Percentiles rank a stretch among this genome's conserved stretches.
phyloP scores from a whole-genome alignment of 2,797 vertebrate species.

The Acanthurus tractus region DNA sequence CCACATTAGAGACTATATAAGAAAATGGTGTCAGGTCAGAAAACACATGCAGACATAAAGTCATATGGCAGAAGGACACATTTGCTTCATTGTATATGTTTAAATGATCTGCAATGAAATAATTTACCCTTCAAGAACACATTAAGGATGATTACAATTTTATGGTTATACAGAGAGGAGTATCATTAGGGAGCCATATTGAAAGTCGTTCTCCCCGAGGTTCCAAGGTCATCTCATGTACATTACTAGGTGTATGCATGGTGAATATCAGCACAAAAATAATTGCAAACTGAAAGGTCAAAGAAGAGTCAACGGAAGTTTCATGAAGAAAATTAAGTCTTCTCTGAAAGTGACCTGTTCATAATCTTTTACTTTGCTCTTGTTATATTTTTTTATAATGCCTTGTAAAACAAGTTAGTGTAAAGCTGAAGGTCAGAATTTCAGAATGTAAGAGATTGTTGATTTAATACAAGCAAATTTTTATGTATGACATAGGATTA shows the following conservation, averaged over 20 bases:
- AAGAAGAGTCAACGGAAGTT: conserved; percentile 37
- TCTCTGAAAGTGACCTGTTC: conserved; percentile 37
- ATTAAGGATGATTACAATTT: conserved; percentile 79
- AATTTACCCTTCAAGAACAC: conserved; percentile 78
- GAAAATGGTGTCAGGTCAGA: conserved; percentile 24
- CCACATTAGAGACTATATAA: conserved; percentile 11
- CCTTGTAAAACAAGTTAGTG: background rate
- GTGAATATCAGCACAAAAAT: conserved; percentile 40
- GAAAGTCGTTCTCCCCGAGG: conserved; percentile 60
- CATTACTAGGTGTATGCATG: conserved; percentile 42
- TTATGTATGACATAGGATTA: background rate
- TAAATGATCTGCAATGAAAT: conserved; percentile 71
- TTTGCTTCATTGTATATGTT: conserved; percentile 60
- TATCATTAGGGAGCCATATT: conserved; percentile 71
- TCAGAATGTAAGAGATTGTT: background rate
- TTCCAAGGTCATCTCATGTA: conserved; percentile 67
- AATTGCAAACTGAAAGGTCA: conserved; percentile 60
- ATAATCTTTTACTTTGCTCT: background rate
- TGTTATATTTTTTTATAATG: background rate
- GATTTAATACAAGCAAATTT: background rate
- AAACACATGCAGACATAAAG: conserved; percentile 26
- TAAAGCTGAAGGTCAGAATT: background rate
- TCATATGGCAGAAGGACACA: conserved; percentile 44
- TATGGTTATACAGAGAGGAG: conserved; percentile 62
- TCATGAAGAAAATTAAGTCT: conserved; percentile 49